Evolutionary conservation across 2,113 vertebrate species (phyloP).

Genomic region (Microtus ochrogaster): DNA sequence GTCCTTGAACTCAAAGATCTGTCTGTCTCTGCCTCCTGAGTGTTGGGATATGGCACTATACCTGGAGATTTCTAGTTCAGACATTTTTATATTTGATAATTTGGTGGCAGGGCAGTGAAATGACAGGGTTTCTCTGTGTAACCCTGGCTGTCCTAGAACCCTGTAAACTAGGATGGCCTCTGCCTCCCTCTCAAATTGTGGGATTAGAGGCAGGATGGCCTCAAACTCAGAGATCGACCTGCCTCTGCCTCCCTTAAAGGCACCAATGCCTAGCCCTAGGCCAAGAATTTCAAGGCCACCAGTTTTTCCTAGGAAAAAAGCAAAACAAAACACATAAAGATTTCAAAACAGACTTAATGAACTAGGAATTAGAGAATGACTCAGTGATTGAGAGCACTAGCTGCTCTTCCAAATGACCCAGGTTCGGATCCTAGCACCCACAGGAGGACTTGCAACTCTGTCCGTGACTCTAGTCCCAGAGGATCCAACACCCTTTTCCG

Average conservation of each 20-base stretch:
- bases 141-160: background rate
- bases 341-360: background rate
- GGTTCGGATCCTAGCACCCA: too few relatives aligned
- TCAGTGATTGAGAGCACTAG: background rate
- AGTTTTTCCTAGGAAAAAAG: background rate
- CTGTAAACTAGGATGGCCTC: background rate
- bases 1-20: background rate
- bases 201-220: background rate
- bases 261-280: background rate
- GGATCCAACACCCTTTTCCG: background rate
- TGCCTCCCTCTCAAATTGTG: background rate
- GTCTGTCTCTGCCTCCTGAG: background rate
- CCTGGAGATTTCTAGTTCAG: background rate
- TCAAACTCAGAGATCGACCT: too few relatives aligned
- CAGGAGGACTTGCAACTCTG: background rate
- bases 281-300: conserved; percentile 24
- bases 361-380: background rate
- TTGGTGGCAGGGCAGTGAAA: background rate
- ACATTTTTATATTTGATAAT: background rate
- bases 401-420: background rate
- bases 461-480: background rate
- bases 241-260: background rate
- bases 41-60: background rate
- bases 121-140: background rate
- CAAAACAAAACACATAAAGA: background rate